These are phyloP conservation scores for Tyrannus savana DNA, from an alignment of 2,113 vertebrate species.

Conservation along the genomic window DNA sequence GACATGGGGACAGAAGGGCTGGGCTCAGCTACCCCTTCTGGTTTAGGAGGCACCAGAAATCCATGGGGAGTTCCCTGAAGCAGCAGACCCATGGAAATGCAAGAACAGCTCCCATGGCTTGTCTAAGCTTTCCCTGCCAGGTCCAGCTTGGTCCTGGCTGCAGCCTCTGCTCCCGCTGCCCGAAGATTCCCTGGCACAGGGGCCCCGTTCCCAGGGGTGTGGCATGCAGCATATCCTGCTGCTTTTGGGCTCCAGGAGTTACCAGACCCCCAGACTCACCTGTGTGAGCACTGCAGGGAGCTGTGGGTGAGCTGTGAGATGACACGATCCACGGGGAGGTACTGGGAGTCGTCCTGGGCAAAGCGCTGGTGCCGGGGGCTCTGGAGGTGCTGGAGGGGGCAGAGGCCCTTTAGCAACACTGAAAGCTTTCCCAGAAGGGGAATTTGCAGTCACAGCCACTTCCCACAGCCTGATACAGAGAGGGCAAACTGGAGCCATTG, in stretches of 20 bases:
- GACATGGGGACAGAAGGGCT: not conserved
- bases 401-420: not conserved
- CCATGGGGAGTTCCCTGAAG: not conserved
- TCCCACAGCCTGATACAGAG: not conserved
- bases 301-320: slow-evolving; percentile 71
- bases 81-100: not conserved
- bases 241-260: not conserved
- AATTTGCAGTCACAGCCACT: not conserved
- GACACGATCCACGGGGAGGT: slow-evolving; percentile 74
- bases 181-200: not conserved
- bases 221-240: fast-evolving
- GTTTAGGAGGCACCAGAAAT: not conserved
- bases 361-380: slow-evolving; percentile 79
- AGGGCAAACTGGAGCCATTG: not conserved
- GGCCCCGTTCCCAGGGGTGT: fast-evolving
- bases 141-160: not conserved
- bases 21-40: not conserved
- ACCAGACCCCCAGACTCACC: not conserved
- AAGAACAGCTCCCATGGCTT: not conserved
- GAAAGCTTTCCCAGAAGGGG: not conserved
- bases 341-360: slow-evolving; percentile 71
- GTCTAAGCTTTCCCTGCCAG: not conserved
- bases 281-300: slow-evolving; percentile 36
- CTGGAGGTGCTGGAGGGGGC: slow-evolving; percentile 79
- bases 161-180: not conserved